Base-by-base conservation (phyloP, 2,113 vertebrate genomes). In the Megaceryle maxima region DNA sequence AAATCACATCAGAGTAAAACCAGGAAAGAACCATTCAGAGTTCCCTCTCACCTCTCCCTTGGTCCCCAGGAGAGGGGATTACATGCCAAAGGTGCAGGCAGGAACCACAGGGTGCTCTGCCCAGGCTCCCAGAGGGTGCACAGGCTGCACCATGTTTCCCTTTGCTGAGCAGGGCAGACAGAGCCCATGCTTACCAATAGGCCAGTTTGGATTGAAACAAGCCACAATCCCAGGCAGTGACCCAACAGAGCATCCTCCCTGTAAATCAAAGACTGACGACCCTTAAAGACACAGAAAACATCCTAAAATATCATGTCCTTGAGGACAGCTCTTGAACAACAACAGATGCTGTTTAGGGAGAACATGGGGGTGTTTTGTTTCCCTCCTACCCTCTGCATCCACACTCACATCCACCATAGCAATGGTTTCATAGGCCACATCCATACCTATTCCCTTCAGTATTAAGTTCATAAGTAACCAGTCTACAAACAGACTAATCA, bases 281-380 rank as follows among this genome's bases (percentile, higher is more conserved):
- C 13, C 28, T 44, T n/a, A 11, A n/a, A 72, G 16, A 6, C 25
- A 41, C 0, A 13, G 12, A 16, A 6, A 80, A n/a, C 9, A 48
- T 8, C 48, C 63, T 21, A 15, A 69, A 80, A 28, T 5, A 33
- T 1, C 21, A 44, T 5, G 37, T 4, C 8, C 1, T 1, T 1
- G 12, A 44, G 4, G 26, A 3, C 53, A 22, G 11, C 22, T 22
- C 19, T 13, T 4, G 18, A 70, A 13, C 19, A 68, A 3, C 16
- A 73, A 63, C 51, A 64, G 35, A 11, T 26, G 44, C 10, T 74
- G 22, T n/a, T 53, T 6, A 6, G 44, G 28, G 37, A 83, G 21
- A 48, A 15, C n/a, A 46, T 1, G 1, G 19, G 10, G 10, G 3
- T 25, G 4, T 29, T 70, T 41, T 2, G 0, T 20, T 69, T 64